Base-by-base conservation (phyloP, 2,797 vertebrate species). In the Morus bassanus region DNA sequence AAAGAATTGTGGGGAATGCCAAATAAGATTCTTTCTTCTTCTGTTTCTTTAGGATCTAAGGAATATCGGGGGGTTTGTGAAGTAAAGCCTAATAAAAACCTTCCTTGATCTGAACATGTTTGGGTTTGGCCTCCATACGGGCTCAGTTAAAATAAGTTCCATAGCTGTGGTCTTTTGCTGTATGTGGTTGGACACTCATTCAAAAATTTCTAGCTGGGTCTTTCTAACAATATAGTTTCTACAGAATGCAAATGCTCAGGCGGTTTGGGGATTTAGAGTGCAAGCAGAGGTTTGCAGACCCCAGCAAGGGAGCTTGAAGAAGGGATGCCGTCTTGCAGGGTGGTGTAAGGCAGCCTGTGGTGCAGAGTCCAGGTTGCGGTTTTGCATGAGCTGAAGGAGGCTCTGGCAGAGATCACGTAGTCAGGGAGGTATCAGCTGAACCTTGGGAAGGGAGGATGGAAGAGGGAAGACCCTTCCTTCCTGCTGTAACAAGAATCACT, bases 401-500 rank as follows among this genome's bases (percentile, higher is more conserved):
- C 65, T 57, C 41, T 4, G 21, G 24, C 50, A 16, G 37, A 27
- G 80, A 30, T 35, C 14, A 6, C 11, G 45, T 7, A 28, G 30
- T 12, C 25, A 5, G 31, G 41, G 41, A 8, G 24, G 11, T 2
- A 1, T 18, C 0, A 7, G 35, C 67, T 5, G 7, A 25, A 3
- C 57, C 43, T 18, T 45, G 43, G 43, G 43, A 45, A 18, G 18
- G 18, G 43, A 45, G 43, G 18, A 45, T 45, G 43, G 43, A 45
- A 45, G 43, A 45, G 17, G 43, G 43, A 45, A 30, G 43, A 33
- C 14, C 12, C 9, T 14, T 45, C 21, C 51, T 67, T 39, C 2
- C 0, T 7, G 31, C 75, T 45, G 0, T 15, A 9, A 6, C 18
- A 2, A 17, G 22, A 28, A 10, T 30, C 7, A 1, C 16, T 4